Percentiles rank a stretch among this genome's conserved stretches.
These are phyloP conservation scores for Neria commutata DNA, from an alignment of 2,888 invertebrate genomes.

Conservation along the genomic window DNA sequence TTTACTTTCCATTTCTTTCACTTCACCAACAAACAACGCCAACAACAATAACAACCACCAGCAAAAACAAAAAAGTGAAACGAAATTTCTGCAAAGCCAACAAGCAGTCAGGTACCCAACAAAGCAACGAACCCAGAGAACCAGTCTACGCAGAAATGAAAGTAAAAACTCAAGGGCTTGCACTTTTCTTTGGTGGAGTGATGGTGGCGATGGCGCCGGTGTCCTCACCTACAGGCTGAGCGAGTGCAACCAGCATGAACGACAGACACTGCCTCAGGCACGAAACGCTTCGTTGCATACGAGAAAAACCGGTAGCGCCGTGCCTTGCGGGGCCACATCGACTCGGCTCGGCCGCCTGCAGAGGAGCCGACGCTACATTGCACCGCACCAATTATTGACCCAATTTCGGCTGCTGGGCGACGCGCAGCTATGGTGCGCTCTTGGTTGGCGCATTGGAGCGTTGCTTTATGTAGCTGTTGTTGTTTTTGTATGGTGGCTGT, in stretches of 20 bases:
- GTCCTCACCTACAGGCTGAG: constrained; percentile 23
- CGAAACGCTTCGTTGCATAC: constrained; percentile 8
- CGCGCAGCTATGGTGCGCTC: constrained; percentile 29
- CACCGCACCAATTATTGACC: constrained; percentile 55
- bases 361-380: constrained; percentile 23
- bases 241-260: constrained; percentile 2
- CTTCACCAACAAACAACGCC: constrained; percentile 24
- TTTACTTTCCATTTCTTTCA: constrained; percentile 48
- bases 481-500: constrained; percentile 15
- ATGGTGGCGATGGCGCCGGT: constrained; percentile 16
- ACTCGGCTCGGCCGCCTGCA: not conserved
- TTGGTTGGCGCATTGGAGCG: not conserved
- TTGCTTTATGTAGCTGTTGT: constrained; percentile 16
- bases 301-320: not conserved
- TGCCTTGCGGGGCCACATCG: not conserved
- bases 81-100: constrained; percentile 33
- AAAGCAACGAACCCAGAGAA: constrained; percentile 21
- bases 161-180: constrained; percentile 63
- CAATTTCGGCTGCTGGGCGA: constrained; percentile 35
- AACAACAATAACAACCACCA: not conserved
- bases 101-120: too few relatives aligned
- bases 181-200: constrained; percentile 49
- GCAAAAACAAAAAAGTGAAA: constrained; percentile 8
- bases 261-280: not conserved
- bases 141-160: constrained; percentile 48